Evolutionary conservation across 2,888 invertebrate species (phyloP), one percentile per base, ranked within the genome.

Genomic region (Hyposoter dolosus): DNA sequence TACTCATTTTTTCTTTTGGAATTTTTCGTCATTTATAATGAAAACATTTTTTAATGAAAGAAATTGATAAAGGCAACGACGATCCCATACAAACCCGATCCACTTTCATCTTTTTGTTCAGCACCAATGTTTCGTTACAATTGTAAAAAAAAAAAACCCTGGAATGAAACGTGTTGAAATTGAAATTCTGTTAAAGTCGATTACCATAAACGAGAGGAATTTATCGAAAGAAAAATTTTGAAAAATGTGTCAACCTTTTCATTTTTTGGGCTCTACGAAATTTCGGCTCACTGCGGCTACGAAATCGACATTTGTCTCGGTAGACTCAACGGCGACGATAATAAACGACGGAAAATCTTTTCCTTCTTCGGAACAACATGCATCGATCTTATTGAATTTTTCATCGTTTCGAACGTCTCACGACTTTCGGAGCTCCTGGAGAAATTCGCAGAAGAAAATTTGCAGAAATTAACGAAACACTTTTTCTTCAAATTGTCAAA

Each of bases 1-100:
- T 83, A 82, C 86, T 82, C 75, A 82, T 47, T 53, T 23, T 28
- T 43, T 68, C 19, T 23, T 43, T 72, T 76, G n/a, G n/a, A 32
- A 35, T 35, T 35, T 35, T 35, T 35, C 6, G 6, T 35, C 5
- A 35, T 35, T 47, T 32, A 47, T 0, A 28, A 12, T 19, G 17
- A 1, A 65, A n/a, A 45, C 43, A 69, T 28, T 1, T 28, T 28
- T 28, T 1, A 15, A 75, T 32, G 60, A 43, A 19, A 47, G 3
- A 35, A 77, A 56, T 40, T 35, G 56, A 56, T 23, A 12, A 45
- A 17, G 17, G 50, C 3, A 53, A 17, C 72, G 19, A 28, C 45
- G 40, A 15, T 40, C 4, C 32, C 28, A 47, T 47, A 47, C 47
- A 50, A 47, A 28, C 19, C 23, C 28, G 23, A 69, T 47, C 7